phyloP scores from a whole-genome alignment of 1,140 invertebrate species.

The Chionoecetes opilio region DNA sequence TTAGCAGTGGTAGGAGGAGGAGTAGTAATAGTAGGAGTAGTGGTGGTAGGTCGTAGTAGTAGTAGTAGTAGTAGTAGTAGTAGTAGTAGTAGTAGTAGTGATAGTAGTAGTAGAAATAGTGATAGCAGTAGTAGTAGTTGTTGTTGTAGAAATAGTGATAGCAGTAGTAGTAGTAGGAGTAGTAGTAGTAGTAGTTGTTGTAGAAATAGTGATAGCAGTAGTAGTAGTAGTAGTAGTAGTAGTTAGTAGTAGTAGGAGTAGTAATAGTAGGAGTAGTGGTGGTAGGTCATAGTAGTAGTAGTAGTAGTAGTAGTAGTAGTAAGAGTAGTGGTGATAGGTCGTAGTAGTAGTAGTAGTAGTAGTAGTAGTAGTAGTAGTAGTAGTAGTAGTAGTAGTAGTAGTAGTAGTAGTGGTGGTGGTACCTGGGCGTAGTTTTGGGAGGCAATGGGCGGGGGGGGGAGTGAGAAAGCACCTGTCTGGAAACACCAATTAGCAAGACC shows the following conservation, averaged over 20 bases:
- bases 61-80: neutral
- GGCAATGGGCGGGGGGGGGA: neutral
- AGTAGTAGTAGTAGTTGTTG: neutral
- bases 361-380: conserved; percentile 6
- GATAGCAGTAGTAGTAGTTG: neutral
- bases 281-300: neutral
- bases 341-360: neutral
- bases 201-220: neutral
- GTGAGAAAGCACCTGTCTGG: neutral
- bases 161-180: neutral
- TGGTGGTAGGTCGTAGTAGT: too few species aligned
- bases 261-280: neutral
- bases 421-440: neutral
- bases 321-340: neutral
- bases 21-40: too few species aligned
- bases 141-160: neutral
- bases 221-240: neutral
- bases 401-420: neutral
- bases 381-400: conserved; percentile 29
- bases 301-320: neutral
- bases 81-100: neutral
- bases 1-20: too few species aligned
- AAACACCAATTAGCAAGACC: neutral
- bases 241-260: neutral
- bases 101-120: neutral